Conservation (phyloP, 2,888 invertebrate genomes). For the Atherix ibis region DNA sequence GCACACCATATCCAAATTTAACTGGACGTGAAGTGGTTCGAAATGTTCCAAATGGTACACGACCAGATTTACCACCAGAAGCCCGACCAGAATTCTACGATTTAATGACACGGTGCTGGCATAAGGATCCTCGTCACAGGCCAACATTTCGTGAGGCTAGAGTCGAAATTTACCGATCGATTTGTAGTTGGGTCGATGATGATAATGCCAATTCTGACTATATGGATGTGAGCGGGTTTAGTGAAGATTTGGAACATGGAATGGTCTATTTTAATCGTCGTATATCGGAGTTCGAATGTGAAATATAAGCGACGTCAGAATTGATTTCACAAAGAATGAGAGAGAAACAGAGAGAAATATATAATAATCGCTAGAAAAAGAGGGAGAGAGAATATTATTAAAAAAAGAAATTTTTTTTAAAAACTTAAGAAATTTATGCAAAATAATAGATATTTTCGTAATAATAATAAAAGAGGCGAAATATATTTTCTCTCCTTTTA, state of each 20-base stretch:
- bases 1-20: constrained; percentile 74
- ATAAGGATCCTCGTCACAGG: constrained; percentile 53
- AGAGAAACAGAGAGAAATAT: too few species aligned
- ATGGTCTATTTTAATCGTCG: constrained; percentile 35
- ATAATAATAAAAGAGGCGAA: too few species aligned
- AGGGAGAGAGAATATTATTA: too few species aligned
- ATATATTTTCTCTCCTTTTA: too few species aligned
- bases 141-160: constrained; percentile 51
- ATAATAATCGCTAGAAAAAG: too few species aligned
- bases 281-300: constrained; percentile 48
- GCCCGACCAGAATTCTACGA: constrained; percentile 55
- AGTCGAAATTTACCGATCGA: constrained; percentile 26
- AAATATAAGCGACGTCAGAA: constrained; percentile 29
- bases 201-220: constrained; percentile 30
- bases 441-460: too few species aligned
- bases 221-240: constrained; percentile 33
- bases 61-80: constrained; percentile 63
- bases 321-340: too few species aligned
- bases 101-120: constrained; percentile 46
- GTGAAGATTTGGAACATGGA: constrained; percentile 32
- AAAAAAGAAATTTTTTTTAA: too few species aligned
- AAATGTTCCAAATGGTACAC: constrained; percentile 59
- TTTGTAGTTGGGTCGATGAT: constrained; percentile 32
- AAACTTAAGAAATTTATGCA: too few species aligned
- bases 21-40: constrained; percentile 70